Base-by-base conservation (phyloP, 2,113 vertebrate species). In the Callorhinus ursinus region DNA sequence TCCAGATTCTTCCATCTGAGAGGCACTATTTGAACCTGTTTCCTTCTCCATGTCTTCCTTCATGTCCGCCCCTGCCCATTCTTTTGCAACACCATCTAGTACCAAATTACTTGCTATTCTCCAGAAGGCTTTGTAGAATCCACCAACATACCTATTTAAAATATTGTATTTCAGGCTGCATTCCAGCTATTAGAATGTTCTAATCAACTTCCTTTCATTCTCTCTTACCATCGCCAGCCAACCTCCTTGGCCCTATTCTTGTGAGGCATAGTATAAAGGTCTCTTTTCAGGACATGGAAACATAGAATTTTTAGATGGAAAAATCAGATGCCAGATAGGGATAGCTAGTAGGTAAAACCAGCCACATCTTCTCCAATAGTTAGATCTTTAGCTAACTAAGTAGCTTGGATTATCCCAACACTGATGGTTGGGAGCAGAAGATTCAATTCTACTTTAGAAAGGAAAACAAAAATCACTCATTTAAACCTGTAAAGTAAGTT, bases 391-490 rank as follows among this genome's bases (percentile, higher is more conserved):
- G 42, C 31, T 80, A 85, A 74, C 14, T 42, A 65, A 74, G n/a
- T 53, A 85, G 15, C 24, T 85, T 95, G 42, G 24, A 91, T 57
- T 88, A 88, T 65, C 36, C 28, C 18, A 95, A 42, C 33, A 77
- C 28, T 65, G 22, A 46, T 86, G 61, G 46, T 61, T 76, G n/a
- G 26, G 21, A 77, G 11, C 18, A 61, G 7, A 83, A 51, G 36
- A 87, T 87, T 90, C 18, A 28, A 21, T 90, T 57, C 36, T 88
- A 16, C 33, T 88, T 88, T 46, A 72, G 69, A 92, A 96, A 81
- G 76, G 69, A 31, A 79, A 13, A 59, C 36, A 88, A 59, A 87
- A 18, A 51, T 46, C 7, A 77, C 28, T 65, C 49, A 91, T 53
- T 93, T 88, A 76, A 95, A 76, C 3, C 42, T 88, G 46, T 46